These are phyloP conservation scores for Dryobates pubescens DNA, from an alignment of 2,797 vertebrate genomes.

Conservation along the genomic window DNA sequence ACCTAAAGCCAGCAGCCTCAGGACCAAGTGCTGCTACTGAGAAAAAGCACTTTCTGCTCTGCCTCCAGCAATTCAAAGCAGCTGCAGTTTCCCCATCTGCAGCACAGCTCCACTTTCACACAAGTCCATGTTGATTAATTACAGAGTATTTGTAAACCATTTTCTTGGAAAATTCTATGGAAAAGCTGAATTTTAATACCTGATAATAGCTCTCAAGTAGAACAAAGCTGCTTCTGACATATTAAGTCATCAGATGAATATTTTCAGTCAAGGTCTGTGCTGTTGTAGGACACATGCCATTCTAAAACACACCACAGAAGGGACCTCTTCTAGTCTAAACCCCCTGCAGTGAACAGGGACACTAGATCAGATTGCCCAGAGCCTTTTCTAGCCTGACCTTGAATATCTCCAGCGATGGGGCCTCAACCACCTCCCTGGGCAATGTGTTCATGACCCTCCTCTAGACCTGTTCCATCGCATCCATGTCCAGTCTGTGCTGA, in stretches of 20 bases:
- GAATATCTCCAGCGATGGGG: too few species aligned
- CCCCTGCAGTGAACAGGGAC: too few species aligned
- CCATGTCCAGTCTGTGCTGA: too few species aligned
- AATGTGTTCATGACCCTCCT: too few species aligned
- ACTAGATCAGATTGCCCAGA: too few species aligned
- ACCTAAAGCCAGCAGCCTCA: background rate
- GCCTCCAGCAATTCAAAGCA: background rate
- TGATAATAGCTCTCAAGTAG: background rate
- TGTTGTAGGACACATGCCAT: background rate
- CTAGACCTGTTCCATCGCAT: too few species aligned
- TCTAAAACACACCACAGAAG: background rate
- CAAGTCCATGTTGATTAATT: background rate
- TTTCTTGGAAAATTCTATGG: background rate
- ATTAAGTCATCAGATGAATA: background rate
- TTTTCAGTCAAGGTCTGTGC: background rate
- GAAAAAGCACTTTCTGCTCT: background rate
- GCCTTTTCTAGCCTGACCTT: too few species aligned
- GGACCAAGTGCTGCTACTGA: background rate
- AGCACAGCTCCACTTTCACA: background rate
- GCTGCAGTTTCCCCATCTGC: background rate
- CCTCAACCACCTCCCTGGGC: too few species aligned
- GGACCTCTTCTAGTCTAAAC: too few species aligned
- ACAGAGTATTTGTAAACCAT: background rate
- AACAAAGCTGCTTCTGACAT: too few species aligned
- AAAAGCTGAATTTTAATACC: background rate